These are phyloP conservation scores for Enteromius unitaeniatus DNA, from an alignment of 2,797 vertebrate genomes.

Conservation along the genomic window DNA sequence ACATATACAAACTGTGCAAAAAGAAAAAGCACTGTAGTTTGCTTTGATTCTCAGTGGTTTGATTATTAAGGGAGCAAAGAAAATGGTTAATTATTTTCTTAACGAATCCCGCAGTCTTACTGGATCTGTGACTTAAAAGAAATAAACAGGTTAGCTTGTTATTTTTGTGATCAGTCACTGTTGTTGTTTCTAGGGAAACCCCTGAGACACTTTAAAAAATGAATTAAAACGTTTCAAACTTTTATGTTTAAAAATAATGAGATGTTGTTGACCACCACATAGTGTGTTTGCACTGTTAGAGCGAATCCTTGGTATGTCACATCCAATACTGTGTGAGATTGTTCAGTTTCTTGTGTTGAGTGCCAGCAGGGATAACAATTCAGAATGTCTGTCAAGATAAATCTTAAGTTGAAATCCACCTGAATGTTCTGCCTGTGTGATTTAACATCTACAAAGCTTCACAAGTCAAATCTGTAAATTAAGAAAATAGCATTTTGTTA, in stretches of 20 bases:
- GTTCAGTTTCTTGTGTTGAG: constrained; percentile 26
- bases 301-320: constrained; percentile 6
- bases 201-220: not conserved
- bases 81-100: constrained; percentile 21
- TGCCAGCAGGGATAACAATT: constrained; percentile 36
- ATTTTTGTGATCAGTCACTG: constrained; percentile 29
- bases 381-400: constrained; percentile 42
- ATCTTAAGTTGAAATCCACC: not conserved
- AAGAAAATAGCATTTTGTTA: not conserved
- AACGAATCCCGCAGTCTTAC: not conserved
- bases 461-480: constrained; percentile 1
- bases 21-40: constrained; percentile 17
- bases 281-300: constrained; percentile 19
- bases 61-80: constrained; percentile 28
- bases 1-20: constrained; percentile 29
- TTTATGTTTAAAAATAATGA: constrained; percentile 33
- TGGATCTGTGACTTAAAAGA: constrained; percentile 9
- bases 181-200: constrained; percentile 19
- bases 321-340: constrained; percentile 22
- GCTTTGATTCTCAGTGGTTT: constrained; percentile 11
- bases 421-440: constrained; percentile 3
- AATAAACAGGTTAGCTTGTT: constrained; percentile 28
- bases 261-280: constrained; percentile 24
- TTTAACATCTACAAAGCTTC: constrained; percentile 18
- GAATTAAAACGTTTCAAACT: constrained; percentile 7